Evolutionary conservation across 2,888 invertebrate genomes (phyloP).

Genomic region (Andrena chrysosceles): DNA sequence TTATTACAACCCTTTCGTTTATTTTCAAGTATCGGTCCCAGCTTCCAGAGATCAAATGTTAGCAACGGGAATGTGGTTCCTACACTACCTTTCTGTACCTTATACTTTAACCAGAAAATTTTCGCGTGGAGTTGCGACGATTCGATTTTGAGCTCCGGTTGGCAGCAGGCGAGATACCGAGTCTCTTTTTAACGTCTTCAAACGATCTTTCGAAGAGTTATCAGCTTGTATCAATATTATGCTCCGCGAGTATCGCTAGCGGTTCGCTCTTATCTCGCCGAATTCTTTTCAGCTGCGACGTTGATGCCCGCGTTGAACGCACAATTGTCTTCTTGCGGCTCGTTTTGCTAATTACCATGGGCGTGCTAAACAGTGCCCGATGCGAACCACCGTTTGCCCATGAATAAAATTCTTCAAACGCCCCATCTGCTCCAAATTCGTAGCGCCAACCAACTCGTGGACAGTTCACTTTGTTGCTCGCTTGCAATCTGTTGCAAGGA

Average conservation of each 20-base stretch:
- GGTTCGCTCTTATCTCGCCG: slow-evolving; percentile 62
- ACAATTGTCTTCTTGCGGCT: slow-evolving; percentile 7
- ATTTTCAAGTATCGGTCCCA: no score
- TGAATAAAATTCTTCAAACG: background rate
- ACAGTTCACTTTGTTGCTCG: no score
- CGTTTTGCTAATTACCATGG: slow-evolving; percentile 42
- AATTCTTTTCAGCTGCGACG: slow-evolving; percentile 40
- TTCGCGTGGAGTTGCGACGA: background rate
- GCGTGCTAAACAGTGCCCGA: background rate
- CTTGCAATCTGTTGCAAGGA: no score
- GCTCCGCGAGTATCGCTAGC: slow-evolving; percentile 59
- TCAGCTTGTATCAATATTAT: slow-evolving; percentile 72
- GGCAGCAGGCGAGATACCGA: slow-evolving; percentile 20
- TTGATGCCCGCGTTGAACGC: slow-evolving; percentile 25
- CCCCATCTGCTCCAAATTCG: background rate
- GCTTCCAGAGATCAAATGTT: no score
- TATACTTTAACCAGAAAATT: background rate
- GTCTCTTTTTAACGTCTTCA: slow-evolving; percentile 10
- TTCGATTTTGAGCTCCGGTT: slow-evolving; percentile 9
- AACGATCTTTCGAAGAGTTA: slow-evolving; percentile 50
- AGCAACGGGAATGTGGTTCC: no score
- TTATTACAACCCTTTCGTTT: no score
- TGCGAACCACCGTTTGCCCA: background rate
- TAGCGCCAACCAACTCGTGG: background rate
- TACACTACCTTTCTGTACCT: background rate